Base-by-base conservation (phyloP, 1,140 invertebrate genomes). In the Philopotamus ludificatus region DNA sequence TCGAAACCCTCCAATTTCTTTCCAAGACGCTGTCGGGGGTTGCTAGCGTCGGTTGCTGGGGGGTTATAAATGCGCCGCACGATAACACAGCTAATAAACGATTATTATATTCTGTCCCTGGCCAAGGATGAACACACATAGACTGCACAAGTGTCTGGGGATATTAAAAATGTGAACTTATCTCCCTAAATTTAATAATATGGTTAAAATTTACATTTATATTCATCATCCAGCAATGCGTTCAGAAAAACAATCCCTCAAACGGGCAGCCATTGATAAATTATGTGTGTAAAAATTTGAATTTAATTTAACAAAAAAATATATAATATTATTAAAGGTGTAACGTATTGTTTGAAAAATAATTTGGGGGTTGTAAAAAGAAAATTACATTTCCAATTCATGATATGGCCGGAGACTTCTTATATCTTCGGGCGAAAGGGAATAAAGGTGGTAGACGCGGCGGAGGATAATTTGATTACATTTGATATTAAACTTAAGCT, bases 381-480 rank as follows among this genome's bases (percentile, higher is more conserved):
- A 70, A 70, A 70, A 70, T 70, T 70, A 70, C 69, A 70, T 70
- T 70, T 70, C 69, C 69, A 70, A 70, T 70, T 70, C 69, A 70
- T 70, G 65, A 65, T 65, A 65, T 41, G 42, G 47, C 53, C 26
- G 16, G 28, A 57, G 25, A 47, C 44, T 16, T 47, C 28, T 34
- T 12, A 34, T 55, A 55, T 42, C 34, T 57, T 57, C 23, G 21
- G 54, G 3, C 18, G 39, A 42, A 22, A 22, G 18, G 50, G 15
- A 22, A 22, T 8, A 23, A 47, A 47, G 18, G 44, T 47, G 10
- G 44, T 47, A 12, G 44, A 12, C 44, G 44, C 4, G 44, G 44
- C 18, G 44, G 18, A 16, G 55, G 41, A 16, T 58, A 58, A 60
- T 47, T 60, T 60, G 42, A 60, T 60, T 47, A 60, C 44, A 44